A percentile compares a stretch with the other conserved stretches of the same genome.
Evolutionary conservation across 2,888 invertebrate species (phyloP).

Genomic region (Pyralis farinalis): DNA sequence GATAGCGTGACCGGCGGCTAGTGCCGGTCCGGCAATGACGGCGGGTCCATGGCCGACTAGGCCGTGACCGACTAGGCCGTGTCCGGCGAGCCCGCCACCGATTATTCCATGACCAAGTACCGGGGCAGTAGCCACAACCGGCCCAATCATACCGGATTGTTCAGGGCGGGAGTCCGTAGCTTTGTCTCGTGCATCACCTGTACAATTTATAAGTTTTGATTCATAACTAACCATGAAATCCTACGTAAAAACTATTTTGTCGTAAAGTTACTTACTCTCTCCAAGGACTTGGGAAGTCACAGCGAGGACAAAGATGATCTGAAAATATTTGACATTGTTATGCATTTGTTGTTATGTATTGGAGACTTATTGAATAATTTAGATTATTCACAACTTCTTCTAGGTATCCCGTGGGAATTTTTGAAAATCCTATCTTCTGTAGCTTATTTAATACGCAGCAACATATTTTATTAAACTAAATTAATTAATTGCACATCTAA

Average conservation of each 20-base stretch:
- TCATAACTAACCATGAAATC: no score
- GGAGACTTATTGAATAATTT: no score
- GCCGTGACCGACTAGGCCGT: constrained; percentile 21
- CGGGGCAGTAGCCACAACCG: constrained; percentile 27
- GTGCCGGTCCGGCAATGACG: constrained; percentile 19
- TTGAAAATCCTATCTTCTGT: no score
- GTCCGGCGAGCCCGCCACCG: constrained; percentile 10
- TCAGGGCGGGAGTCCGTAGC: constrained; percentile 46
- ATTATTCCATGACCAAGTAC: constrained; percentile 14
- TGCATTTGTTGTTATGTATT: no score
- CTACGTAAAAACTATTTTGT: no score
- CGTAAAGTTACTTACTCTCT: constrained; percentile 52
- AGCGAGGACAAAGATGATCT: constrained; percentile 72
- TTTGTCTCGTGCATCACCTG: constrained; percentile 29
- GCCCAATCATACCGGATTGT: constrained; percentile 35
- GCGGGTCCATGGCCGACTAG: constrained; percentile 17
- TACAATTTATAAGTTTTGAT: constrained; percentile 1
- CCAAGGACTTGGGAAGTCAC: constrained; percentile 62
- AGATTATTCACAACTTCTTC: no score
- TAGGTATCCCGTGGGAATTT: no score
- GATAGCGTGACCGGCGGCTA: constrained; percentile 16
- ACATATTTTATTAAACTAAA: no score
- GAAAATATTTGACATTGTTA: constrained; percentile 34
- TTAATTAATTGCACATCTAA: no score
- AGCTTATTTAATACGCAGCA: no score